phyloP scores from a whole-genome alignment of 2,113 vertebrate genomes.

The Hydrolagus affinis region DNA sequence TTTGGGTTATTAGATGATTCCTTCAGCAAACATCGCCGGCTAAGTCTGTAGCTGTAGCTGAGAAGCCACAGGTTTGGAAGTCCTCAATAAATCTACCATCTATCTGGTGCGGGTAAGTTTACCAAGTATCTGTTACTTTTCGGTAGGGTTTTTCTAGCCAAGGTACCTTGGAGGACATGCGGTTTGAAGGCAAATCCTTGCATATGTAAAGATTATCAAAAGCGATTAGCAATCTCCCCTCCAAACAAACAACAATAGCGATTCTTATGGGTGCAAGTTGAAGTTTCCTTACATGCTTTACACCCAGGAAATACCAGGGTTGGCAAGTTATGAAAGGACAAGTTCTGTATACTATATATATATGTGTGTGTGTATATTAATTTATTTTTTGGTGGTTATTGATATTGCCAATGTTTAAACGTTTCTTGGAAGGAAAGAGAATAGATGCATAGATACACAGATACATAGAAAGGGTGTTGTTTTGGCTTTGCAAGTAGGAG shows the following conservation, averaged over 20 bases:
- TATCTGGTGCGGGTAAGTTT: background rate
- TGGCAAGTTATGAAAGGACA: background rate
- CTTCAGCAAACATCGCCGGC: background rate
- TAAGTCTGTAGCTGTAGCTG: background rate
- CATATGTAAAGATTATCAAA: too few relatives aligned
- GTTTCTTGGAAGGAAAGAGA: background rate
- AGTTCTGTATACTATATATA: too few relatives aligned
- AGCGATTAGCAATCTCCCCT: too few relatives aligned
- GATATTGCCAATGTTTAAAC: background rate
- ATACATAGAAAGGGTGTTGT: background rate
- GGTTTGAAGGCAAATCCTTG: background rate
- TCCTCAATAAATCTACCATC: background rate
- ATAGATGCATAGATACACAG: too few relatives aligned
- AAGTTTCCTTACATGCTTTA: too few relatives aligned
- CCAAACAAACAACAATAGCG: too few relatives aligned
- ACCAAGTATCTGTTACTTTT: background rate
- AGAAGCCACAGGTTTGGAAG: background rate
- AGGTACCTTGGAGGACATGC: background rate
- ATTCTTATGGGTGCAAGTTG: too few relatives aligned
- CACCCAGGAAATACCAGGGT: background rate
- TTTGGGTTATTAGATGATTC: slow-evolving; percentile 14
- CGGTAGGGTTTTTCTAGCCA: background rate
- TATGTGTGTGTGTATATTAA: too few relatives aligned
- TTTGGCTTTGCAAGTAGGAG: background rate
- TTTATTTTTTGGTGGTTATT: background rate